Evolutionary conservation across 2,888 invertebrate genomes (phyloP), one percentile per base, ranked within the genome.

Genomic region (Reticulitermes lucifugus): DNA sequence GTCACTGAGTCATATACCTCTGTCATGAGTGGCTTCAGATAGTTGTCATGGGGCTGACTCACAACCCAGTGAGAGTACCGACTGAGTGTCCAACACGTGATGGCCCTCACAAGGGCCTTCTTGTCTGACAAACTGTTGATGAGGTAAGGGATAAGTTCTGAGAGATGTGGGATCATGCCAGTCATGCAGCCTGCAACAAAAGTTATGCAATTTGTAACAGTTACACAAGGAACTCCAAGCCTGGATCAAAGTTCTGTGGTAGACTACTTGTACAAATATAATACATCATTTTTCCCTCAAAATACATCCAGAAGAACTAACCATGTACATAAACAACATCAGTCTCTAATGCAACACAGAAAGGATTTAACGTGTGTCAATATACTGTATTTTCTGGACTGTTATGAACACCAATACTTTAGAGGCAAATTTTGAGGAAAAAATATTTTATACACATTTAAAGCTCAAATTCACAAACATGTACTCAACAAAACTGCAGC

Each of bases 51-150:
- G 10, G 97, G 97, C 91, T 99, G 98, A 86, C 96, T 94, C 22
- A 99, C 99, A 82, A 99, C 98, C 99, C 99, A 99, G 91, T 99
- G 98, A 75, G 99, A 97, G 91, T 99, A 99, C 84, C 99, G 94
- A 88, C 97, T 98, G 55, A 99, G 92, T 0, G 99, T 99, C 99
- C 99, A 99, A 92, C 99, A 99, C 0, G 99, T 99, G 90, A 99
- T 99, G 87, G 99, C 98, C 86, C 99, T 94, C 83, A 99, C 98
- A 65, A 99, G 93, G 0, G 99, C 98, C 92, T 99, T 98, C 91
- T 97, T 97, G 91, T 99, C 99, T 71, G 95, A 94, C 88, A 99
- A 92, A 91, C 98, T 98, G 89, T 94, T 94, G 89, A 99, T 98
- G 87, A 99, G 93, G 92, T 98, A 99, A 0, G 99, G 99, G 89